phyloP scores from a whole-genome alignment of 1,140 invertebrate species.

The Pinna nobilis region DNA sequence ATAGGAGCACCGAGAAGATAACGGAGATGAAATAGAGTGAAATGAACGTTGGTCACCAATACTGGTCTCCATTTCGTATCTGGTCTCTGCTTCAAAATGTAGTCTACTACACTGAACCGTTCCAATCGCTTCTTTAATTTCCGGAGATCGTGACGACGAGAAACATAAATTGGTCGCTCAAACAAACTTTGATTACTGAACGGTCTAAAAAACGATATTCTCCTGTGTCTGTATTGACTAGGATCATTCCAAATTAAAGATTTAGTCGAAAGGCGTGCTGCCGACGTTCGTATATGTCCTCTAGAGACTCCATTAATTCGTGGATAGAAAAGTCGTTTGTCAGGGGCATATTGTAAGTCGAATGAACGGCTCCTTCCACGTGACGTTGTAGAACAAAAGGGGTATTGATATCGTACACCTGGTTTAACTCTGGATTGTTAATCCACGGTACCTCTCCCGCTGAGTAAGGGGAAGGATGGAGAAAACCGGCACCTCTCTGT shows the following conservation, averaged over 20 bases:
- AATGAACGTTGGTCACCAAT: background rate
- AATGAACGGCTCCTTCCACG: background rate
- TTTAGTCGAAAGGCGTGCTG: slow-evolving; percentile 31
- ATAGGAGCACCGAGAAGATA: slow-evolving; percentile 14
- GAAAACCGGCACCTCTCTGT: background rate
- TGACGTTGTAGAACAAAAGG: slow-evolving; percentile 8
- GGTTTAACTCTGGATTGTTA: background rate
- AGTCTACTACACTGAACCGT: background rate
- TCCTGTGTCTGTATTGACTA: slow-evolving; percentile 26
- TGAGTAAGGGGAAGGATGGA: background rate
- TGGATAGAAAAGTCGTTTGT: slow-evolving; percentile 15
- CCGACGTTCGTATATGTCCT: slow-evolving; percentile 19
- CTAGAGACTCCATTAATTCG: slow-evolving; percentile 8
- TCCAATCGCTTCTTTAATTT: background rate
- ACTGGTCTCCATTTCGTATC: slow-evolving; percentile 26
- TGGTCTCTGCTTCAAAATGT: slow-evolving; percentile 19
- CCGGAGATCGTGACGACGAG: background rate
- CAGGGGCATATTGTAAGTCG: slow-evolving; percentile 27
- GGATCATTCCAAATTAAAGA: slow-evolving; percentile 9
- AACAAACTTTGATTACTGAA: slow-evolving; percentile 20
- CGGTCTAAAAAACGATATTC: slow-evolving; percentile 26
- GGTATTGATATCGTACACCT: slow-evolving; percentile 2
- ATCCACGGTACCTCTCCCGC: background rate
- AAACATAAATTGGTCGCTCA: slow-evolving; percentile 19
- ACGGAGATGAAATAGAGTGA: slow-evolving; percentile 15